Evolutionary conservation across 2,113 vertebrate species (phyloP).

Genomic region (Murina feae): DNA sequence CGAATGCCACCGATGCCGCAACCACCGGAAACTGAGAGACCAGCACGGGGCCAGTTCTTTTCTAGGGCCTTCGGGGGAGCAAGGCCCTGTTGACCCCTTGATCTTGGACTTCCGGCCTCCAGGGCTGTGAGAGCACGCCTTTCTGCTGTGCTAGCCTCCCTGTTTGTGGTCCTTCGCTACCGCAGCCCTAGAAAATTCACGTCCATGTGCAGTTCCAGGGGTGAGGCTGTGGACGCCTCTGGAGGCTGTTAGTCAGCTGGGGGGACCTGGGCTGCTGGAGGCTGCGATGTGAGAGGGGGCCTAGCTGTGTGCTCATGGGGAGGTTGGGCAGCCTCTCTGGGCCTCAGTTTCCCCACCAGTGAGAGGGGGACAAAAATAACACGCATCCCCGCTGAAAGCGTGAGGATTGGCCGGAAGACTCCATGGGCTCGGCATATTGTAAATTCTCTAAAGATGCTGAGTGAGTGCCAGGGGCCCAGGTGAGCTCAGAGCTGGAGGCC

Average conservation of each 20-base stretch:
- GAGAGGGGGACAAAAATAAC: not conserved
- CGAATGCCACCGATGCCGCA: accelerated
- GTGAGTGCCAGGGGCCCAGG: not conserved
- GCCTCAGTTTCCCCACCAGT: not conserved
- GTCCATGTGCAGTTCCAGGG: accelerated
- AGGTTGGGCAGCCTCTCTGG: not conserved
- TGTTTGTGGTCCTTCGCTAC: accelerated
- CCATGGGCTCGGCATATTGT: accelerated
- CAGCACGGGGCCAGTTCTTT: accelerated
- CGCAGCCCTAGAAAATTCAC: not conserved
- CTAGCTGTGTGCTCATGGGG: not conserved
- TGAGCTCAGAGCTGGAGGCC: not conserved
- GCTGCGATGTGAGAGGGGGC: not conserved
- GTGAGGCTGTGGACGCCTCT: too few relatives aligned
- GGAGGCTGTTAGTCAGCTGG: not conserved
- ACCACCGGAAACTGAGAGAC: accelerated
- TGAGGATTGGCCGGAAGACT: not conserved
- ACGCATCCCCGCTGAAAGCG: not conserved
- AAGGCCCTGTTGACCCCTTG: accelerated
- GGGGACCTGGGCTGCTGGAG: not conserved
- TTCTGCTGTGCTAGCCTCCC: not conserved
- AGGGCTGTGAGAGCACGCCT: accelerated
- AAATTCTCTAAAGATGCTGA: not conserved
- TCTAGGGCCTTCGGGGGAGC: accelerated
- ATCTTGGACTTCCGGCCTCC: not conserved